A percentile compares a stretch with the other conserved stretches of the same genome.
phyloP scores from a whole-genome alignment of 2,113 vertebrate species.

The Myotis yumanensis region DNA sequence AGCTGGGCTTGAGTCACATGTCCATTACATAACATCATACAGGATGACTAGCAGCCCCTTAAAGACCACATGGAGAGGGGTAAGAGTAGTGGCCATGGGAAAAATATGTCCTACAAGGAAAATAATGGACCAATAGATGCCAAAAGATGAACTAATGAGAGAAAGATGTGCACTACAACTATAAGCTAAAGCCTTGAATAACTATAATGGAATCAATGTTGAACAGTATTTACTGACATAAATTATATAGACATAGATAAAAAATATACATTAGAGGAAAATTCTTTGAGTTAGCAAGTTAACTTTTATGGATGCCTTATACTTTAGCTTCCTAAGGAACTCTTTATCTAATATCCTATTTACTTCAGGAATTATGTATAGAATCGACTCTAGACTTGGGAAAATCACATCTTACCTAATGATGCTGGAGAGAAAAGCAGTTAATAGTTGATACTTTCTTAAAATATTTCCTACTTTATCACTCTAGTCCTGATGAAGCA shows the following conservation, averaged over 20 bases:
- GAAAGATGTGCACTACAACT: background rate
- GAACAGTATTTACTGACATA: background rate
- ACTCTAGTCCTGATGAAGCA: background rate
- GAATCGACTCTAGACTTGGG: background rate
- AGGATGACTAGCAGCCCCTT: background rate
- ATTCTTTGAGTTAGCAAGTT: background rate
- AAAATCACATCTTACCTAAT: background rate
- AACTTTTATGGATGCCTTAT: background rate
- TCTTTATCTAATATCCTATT: background rate
- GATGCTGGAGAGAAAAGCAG: background rate
- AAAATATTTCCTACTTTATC: background rate
- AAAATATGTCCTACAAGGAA: background rate
- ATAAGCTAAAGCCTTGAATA: background rate
- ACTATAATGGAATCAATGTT: background rate
- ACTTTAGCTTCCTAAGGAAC: slow-evolving; percentile 19
- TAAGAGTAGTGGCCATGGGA: background rate
- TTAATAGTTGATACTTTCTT: background rate
- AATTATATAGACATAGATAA: background rate
- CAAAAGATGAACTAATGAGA: background rate
- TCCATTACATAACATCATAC: background rate
- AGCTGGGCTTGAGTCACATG: background rate
- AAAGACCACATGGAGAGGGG: background rate
- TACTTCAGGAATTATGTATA: background rate
- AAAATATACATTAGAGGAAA: background rate
- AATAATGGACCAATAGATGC: background rate